Percentiles rank a stretch among this genome's conserved stretches.
These are phyloP conservation scores for Julus scanicus DNA, from an alignment of 2,888 invertebrate genomes.

Conservation along the genomic window DNA sequence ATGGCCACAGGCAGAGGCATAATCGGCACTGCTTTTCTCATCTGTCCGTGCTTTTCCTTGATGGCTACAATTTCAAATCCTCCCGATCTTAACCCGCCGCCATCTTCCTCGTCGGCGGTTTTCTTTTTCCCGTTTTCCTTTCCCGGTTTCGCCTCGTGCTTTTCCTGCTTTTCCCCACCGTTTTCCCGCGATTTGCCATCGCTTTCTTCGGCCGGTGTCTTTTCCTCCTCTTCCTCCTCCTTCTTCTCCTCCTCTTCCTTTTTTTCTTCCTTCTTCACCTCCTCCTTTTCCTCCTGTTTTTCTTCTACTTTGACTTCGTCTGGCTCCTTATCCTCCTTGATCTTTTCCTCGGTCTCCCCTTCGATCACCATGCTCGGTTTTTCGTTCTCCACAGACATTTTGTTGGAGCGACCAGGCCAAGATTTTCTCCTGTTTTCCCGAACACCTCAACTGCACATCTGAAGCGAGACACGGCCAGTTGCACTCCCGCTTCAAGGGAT, in stretches of 20 bases:
- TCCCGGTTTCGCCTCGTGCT: background rate
- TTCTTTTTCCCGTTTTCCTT: conserved; percentile 21
- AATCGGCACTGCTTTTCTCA: conserved; percentile 64
- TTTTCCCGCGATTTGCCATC: background rate
- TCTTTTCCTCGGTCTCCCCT: no score
- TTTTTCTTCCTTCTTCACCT: conserved; percentile 23
- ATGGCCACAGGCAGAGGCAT: conserved; percentile 68
- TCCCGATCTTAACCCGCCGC: background rate
- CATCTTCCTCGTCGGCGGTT: background rate
- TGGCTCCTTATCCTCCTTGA: background rate
- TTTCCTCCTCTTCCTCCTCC: background rate
- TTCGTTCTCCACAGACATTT: background rate
- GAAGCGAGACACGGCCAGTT: background rate
- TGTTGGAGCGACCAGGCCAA: background rate
- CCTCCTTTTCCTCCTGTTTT: background rate
- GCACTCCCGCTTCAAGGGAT: background rate
- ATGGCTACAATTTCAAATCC: conserved; percentile 57
- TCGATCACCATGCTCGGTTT: background rate
- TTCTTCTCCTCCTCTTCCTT: conserved; percentile 18
- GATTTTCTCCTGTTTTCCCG: no score
- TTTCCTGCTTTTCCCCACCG: background rate
- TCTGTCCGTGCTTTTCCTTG: conserved; percentile 55
- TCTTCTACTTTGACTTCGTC: background rate
- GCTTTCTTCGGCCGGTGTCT: background rate
- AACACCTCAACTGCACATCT: no score